Conservation (phyloP, 2,888 invertebrate genomes). For the Perithous albicinctus region DNA sequence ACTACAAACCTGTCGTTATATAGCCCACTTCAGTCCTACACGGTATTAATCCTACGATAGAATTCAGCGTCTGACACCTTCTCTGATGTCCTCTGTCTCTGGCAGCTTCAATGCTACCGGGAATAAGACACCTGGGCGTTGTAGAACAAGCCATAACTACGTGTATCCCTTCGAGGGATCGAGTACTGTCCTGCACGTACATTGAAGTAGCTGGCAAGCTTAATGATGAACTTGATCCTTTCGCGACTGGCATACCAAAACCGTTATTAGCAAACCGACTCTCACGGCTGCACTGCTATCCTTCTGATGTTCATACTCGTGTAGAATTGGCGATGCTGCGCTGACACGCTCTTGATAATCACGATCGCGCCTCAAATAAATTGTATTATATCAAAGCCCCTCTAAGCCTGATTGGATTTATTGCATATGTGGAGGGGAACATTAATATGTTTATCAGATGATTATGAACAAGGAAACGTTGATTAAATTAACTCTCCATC, state of each 20-base stretch:
- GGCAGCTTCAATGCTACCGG: slow-evolving; percentile 26
- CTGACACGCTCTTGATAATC: slow-evolving; percentile 54
- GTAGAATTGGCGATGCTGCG: not conserved
- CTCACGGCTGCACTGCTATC: slow-evolving; percentile 21
- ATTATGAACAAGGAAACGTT: not conserved
- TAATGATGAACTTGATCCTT: slow-evolving; percentile 66
- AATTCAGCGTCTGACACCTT: slow-evolving; percentile 7
- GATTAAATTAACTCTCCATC: not conserved
- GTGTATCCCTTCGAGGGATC: slow-evolving; percentile 46
- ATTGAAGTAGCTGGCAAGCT: slow-evolving; percentile 58
- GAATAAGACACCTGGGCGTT: slow-evolving; percentile 42
- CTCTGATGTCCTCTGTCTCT: slow-evolving; percentile 14
- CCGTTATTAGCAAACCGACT: slow-evolving; percentile 56
- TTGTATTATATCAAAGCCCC: slow-evolving; percentile 47
- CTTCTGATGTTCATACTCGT: slow-evolving; percentile 25
- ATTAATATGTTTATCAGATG: slow-evolving; percentile 8
- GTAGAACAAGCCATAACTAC: not conserved
- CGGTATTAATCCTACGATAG: not conserved
- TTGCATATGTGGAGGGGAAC: slow-evolving; percentile 4
- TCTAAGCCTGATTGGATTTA: not conserved
- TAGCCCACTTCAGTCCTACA: not conserved
- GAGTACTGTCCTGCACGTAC: slow-evolving; percentile 56
- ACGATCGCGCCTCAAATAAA: slow-evolving; percentile 51
- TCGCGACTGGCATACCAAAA: slow-evolving; percentile 62
- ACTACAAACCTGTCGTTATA: not conserved